phyloP scores from a whole-genome alignment of 1,140 invertebrate genomes.

The Leptopilina boulardi region DNA sequence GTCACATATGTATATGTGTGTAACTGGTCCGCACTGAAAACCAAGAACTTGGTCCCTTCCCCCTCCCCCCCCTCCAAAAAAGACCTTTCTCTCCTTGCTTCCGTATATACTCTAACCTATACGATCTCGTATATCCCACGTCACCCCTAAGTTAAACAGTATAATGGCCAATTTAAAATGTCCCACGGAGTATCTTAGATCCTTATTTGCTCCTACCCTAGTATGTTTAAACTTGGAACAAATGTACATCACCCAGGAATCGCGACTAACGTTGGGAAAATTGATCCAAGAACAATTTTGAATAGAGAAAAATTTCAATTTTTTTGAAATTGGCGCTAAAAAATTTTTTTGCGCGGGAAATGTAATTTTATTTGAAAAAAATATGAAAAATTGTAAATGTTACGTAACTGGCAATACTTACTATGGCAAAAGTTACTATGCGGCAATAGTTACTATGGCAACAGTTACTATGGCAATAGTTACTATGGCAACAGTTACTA shows the following conservation, averaged over 20 bases:
- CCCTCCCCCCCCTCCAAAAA: background rate
- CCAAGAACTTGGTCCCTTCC: conserved; percentile 42
- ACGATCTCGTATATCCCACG: conserved; percentile 48
- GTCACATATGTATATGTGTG: conserved; percentile 64
- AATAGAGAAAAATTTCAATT: no score
- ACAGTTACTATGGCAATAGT: no score
- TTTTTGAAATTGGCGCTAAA: no score
- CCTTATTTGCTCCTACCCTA: conserved; percentile 68
- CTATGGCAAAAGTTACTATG: no score
- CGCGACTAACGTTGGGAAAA: no score
- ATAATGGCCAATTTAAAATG: conserved; percentile 77
- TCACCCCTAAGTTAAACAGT: conserved; percentile 75
- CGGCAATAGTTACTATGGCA: no score
- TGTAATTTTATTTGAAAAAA: no score
- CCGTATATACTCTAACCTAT: conserved; percentile 28
- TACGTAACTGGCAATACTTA: no score
- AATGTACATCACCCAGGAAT: background rate
- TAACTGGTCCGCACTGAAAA: conserved; percentile 45
- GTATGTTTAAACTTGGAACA: conserved; percentile 65
- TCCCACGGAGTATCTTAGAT: conserved; percentile 69
- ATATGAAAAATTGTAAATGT: no score
- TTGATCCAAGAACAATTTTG: no score
- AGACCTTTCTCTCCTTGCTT: conserved; percentile 50
- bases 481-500: no score
- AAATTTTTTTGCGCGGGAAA: no score